Evolutionary conservation across 1,140 invertebrate species (phyloP), one percentile per base, ranked within the genome.

Genomic region (Octopus sinensis): DNA sequence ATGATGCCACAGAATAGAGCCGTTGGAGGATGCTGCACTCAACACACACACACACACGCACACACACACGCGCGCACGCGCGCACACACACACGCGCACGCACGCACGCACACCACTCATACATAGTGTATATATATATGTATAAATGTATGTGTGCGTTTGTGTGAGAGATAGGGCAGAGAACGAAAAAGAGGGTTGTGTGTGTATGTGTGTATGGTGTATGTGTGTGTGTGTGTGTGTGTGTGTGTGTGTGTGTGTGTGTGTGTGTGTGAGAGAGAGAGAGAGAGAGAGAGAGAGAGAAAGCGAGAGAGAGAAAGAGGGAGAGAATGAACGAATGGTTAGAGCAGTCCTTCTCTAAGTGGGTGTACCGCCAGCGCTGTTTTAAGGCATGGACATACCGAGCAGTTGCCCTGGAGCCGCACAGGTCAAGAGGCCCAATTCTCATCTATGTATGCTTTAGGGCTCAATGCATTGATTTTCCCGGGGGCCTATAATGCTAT

Each of bases 261-360:
- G 56, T 9, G 56, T 9, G 56, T 62, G 56, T 9, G 56, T 9
- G 56, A 62, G 56, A 62, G 56, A 62, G 56, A 62, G 56, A 62
- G 56, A 62, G 56, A 62, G 56, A 62, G 56, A 62, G 56, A 62
- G 56, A 62, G 56, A 62, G 56, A 62, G 56, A 62, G 56, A 62
- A 17, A 62, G 56, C 7, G 56, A 62, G 56, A 62, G 56, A 62
- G 56, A 62, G 56, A 62, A 17, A 62, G 56, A 62, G 56, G 17
- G 56, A 62, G 56, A 62, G 56, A 62, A 17, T 7, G 56, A 62
- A 62, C 7, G 7, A 62, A 62, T 62, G 17, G 7, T 17, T 9
- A 62, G 17, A 62, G 7, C 56, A 62, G 17, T 9, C 56, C 56
- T 62, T 62, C 17, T 62, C 17, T 62, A 62, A 7, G 7, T 62